These are phyloP conservation scores for Cherax destructor DNA, from an alignment of 1,140 invertebrate species.

Conservation along the genomic window DNA sequence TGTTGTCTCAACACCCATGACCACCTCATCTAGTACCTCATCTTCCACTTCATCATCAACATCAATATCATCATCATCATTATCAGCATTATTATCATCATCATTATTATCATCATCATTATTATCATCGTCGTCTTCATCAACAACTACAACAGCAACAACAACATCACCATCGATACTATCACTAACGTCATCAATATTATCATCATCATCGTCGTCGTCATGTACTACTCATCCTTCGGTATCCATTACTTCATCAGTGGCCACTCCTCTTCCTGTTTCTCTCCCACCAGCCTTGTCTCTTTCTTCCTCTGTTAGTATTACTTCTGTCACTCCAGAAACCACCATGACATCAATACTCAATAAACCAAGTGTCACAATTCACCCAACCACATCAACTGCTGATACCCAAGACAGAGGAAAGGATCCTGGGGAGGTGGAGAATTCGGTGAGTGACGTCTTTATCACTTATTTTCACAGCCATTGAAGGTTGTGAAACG, in stretches of 20 bases:
- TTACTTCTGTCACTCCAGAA: conserved; percentile 58
- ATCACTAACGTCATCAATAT: neutral
- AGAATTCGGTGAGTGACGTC: conserved; percentile 56
- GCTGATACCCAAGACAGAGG: conserved; percentile 1
- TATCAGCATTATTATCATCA: neutral
- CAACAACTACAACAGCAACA: conserved; percentile 25
- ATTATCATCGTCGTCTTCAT: conserved; percentile 12
- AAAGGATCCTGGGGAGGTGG: conserved; percentile 23
- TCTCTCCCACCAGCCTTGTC: conserved; percentile 49
- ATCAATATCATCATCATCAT: neutral
- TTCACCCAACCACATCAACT: conserved; percentile 53
- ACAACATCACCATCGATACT: conserved; percentile 18
- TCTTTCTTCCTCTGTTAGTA: conserved; percentile 58
- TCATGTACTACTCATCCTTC: conserved; percentile 3
- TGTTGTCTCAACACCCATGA: neutral
- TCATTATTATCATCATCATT: neutral
- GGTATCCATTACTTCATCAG: conserved; percentile 18
- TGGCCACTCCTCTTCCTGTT: conserved; percentile 35
- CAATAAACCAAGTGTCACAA: conserved; percentile 60
- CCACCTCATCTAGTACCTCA: conserved; percentile 28
- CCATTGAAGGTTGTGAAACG: too few species aligned
- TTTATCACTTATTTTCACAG: too few species aligned
- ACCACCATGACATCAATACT: conserved; percentile 49
- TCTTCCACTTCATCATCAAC: conserved; percentile 4
- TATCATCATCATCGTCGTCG: neutral